phyloP scores from a whole-genome alignment of 2,888 invertebrate genomes.

The Callosobruchus maculatus region DNA sequence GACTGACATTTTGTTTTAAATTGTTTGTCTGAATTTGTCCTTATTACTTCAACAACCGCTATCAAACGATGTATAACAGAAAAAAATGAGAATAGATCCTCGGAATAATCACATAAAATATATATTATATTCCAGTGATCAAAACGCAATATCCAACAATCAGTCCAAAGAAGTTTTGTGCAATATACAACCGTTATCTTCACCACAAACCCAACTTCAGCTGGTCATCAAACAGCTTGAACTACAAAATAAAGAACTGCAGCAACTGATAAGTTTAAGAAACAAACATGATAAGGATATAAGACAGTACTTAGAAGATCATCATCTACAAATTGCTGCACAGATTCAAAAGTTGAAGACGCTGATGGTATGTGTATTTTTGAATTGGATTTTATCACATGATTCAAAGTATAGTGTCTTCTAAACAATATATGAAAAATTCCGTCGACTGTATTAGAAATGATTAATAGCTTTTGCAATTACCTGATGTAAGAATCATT shows the following conservation, averaged over 20 bases:
- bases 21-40: too few species aligned
- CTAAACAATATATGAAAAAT: too few species aligned
- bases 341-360: slow-evolving; percentile 65
- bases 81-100: too few species aligned
- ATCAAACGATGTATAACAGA: too few species aligned
- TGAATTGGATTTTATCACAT: too few species aligned
- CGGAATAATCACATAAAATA: too few species aligned
- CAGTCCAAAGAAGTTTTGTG: slow-evolving; percentile 26
- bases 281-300: slow-evolving; percentile 48
- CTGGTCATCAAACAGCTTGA: slow-evolving; percentile 70
- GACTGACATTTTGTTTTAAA: too few species aligned
- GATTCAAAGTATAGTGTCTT: too few species aligned
- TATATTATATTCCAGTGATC: slow-evolving; percentile 22
- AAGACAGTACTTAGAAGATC: slow-evolving; percentile 57
- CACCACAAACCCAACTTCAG: slow-evolving; percentile 62
- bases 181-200: slow-evolving; percentile 42
- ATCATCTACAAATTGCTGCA: slow-evolving; percentile 59
- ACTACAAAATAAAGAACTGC: slow-evolving; percentile 60
- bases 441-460: background rate
- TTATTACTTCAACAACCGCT: too few species aligned
- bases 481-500: too few species aligned
- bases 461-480: too few species aligned
- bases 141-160: slow-evolving; percentile 26
- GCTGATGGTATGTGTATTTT: slow-evolving; percentile 59
- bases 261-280: slow-evolving; percentile 46